These are phyloP conservation scores for Platycheirus albimanus DNA, from an alignment of 2,888 invertebrate genomes.

Conservation along the genomic window DNA sequence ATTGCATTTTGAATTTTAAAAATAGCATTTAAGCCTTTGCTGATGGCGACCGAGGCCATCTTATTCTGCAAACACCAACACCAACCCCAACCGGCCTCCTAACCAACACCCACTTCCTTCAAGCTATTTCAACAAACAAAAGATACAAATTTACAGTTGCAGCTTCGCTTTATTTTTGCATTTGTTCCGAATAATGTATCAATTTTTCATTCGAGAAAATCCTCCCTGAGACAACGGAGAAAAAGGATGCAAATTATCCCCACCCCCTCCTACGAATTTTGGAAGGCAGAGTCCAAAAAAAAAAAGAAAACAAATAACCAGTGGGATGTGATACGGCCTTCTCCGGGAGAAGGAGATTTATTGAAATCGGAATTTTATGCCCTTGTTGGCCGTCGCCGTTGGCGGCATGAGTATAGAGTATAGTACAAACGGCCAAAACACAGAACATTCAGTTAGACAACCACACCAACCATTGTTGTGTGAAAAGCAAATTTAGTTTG, in stretches of 20 bases:
- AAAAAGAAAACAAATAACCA: background rate
- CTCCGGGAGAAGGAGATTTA: constrained; percentile 39
- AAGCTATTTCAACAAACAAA: constrained; percentile 3
- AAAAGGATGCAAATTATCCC: constrained; percentile 6
- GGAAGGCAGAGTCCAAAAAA: background rate
- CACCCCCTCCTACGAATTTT: background rate
- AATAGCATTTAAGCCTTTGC: constrained; percentile 17
- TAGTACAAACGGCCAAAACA: constrained; percentile 33
- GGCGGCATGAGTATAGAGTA: constrained; percentile 12
- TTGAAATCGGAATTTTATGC: constrained; percentile 56
- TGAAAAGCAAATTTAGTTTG: constrained; percentile 28
- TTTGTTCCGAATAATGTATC: constrained; percentile 47
- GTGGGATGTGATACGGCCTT: background rate
- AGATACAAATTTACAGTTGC: constrained; percentile 8
- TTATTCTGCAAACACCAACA: constrained; percentile 1
- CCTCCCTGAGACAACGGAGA: background rate
- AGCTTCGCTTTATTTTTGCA: constrained; percentile 28
- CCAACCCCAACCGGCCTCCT: background rate
- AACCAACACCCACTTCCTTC: background rate
- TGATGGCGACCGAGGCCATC: constrained; percentile 14
- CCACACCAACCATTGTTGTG: constrained; percentile 23
- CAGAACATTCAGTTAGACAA: constrained; percentile 5
- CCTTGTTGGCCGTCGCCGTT: background rate
- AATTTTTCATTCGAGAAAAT: constrained; percentile 46
- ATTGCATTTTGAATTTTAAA: constrained; percentile 32